Percentiles rank a stretch among this genome's conserved stretches.
These are phyloP conservation scores for Arenicola marina DNA, from an alignment of 2,888 invertebrate species.

Conservation along the genomic window DNA sequence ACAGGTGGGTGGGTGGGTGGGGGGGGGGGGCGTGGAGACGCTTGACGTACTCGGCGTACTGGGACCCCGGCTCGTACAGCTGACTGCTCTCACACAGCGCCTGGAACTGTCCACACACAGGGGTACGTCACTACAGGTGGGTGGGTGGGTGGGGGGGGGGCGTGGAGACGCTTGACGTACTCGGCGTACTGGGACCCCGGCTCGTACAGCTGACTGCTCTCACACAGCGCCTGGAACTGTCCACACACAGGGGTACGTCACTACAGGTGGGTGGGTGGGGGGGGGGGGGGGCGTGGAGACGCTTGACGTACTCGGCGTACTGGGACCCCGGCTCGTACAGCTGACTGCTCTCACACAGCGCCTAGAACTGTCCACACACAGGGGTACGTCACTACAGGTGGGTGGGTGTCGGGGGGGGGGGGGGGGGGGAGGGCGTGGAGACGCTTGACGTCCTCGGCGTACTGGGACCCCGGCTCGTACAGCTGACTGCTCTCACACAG, in stretches of 20 bases:
- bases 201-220: slow-evolving; percentile 64
- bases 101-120: too few species aligned
- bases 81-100: slow-evolving; percentile 64
- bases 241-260: too few species aligned
- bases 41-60: slow-evolving; percentile 65
- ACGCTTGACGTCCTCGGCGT: slow-evolving; percentile 64
- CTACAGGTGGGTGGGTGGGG: too few species aligned
- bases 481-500: slow-evolving; percentile 63
- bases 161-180: slow-evolving; percentile 58
- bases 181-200: slow-evolving; percentile 66
- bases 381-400: too few species aligned
- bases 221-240: slow-evolving; percentile 62
- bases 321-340: slow-evolving; percentile 66
- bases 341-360: slow-evolving; percentile 63
- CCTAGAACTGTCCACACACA: slow-evolving; percentile 57
- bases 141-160: too few species aligned
- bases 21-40: slow-evolving; percentile 7
- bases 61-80: slow-evolving; percentile 65
- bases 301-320: slow-evolving; percentile 65
- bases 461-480: slow-evolving; percentile 66
- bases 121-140: too few species aligned
- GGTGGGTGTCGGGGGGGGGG: too few species aligned
- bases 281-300: background rate
- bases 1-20: too few species aligned
- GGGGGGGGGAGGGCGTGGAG: background rate